These are phyloP conservation scores for Dallia pectoralis DNA, from an alignment of 2,797 vertebrate species.

Conservation along the genomic window DNA sequence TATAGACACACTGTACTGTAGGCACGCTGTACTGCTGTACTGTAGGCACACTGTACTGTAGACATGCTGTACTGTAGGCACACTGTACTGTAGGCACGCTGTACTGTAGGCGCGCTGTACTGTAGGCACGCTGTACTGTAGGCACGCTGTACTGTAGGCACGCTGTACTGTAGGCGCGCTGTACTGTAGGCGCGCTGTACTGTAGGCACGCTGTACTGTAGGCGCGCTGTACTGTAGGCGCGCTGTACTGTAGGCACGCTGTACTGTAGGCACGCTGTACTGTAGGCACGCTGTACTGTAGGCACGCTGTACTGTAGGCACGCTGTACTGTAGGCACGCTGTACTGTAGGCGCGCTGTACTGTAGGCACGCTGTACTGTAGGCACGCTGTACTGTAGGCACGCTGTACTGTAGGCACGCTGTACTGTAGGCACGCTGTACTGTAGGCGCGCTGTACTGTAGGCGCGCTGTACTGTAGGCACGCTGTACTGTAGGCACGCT, in stretches of 20 bases:
- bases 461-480: not conserved
- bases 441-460: not conserved
- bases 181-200: no score
- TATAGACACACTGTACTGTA: not conserved
- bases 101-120: no score
- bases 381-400: no score
- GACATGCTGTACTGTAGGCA: no score
- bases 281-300: not conserved
- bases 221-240: no score
- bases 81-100: not conserved
- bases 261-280: not conserved
- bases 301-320: not conserved
- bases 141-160: no score
- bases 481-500: not conserved
- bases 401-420: not conserved
- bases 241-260: not conserved
- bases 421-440: not conserved
- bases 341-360: no score
- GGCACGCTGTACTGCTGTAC: no score
- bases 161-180: not conserved
- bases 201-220: not conserved
- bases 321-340: not conserved
- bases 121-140: not conserved
- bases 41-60: not conserved
- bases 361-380: not conserved